These are phyloP conservation scores for Notothenia coriiceps DNA, from an alignment of 2,113 vertebrate genomes.

Conservation along the genomic window DNA sequence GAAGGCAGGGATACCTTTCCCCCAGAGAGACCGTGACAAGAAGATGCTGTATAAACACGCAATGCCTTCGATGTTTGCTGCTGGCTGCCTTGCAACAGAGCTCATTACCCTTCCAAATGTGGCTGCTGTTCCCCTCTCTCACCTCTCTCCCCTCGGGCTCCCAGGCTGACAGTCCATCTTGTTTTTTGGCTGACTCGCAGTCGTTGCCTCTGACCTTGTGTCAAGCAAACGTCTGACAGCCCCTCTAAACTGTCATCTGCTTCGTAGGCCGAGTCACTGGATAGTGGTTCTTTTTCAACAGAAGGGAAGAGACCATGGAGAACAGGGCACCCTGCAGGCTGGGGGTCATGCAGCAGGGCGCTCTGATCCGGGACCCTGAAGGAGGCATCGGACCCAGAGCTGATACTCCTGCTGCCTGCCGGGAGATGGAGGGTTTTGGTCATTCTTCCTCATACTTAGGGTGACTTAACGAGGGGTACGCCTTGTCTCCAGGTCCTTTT, in stretches of 20 bases:
- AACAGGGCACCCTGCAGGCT: neutral
- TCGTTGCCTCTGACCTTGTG: constrained; percentile 56
- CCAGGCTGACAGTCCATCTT: constrained; percentile 61
- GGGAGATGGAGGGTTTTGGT: too few species aligned
- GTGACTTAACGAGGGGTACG: too few species aligned
- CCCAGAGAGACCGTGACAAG: constrained; percentile 58
- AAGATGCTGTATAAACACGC: constrained; percentile 55
- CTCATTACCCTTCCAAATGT: constrained; percentile 80
- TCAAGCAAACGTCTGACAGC: constrained; percentile 29
- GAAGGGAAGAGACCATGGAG: neutral
- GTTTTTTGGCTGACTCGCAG: constrained; percentile 51
- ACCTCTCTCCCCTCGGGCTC: constrained; percentile 21
- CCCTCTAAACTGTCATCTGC: constrained; percentile 47
- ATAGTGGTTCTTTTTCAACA: constrained; percentile 9
- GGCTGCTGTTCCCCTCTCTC: constrained; percentile 37
- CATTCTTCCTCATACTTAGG: neutral
- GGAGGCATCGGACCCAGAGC: neutral
- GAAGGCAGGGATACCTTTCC: constrained; percentile 31
- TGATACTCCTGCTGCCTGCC: neutral
- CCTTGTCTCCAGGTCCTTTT: too few species aligned
- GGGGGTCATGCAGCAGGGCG: constrained; percentile 17
- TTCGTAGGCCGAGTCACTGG: neutral
- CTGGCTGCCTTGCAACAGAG: constrained; percentile 47
- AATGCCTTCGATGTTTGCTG: constrained; percentile 47
- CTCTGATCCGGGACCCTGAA: neutral